Evolutionary conservation across 2,888 invertebrate genomes (phyloP).

Genomic region (Hetaerina titia): DNA sequence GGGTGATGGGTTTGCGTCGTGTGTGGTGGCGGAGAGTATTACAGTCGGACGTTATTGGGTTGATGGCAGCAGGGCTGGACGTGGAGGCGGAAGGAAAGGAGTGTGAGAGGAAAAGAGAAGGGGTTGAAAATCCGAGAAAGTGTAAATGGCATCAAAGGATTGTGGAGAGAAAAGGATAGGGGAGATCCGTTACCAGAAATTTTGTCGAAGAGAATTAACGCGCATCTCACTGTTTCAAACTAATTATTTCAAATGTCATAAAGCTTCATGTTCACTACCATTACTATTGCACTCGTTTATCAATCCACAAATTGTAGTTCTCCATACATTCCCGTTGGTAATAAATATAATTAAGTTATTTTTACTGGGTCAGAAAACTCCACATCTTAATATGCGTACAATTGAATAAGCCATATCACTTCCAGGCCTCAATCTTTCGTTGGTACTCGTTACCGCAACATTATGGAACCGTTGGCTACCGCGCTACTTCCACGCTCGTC

Average conservation of each 20-base stretch:
- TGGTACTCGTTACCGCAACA: too few species aligned
- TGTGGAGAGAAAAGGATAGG: background rate
- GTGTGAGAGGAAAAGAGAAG: background rate
- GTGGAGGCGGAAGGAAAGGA: background rate
- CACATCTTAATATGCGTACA: too few species aligned
- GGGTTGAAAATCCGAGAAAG: background rate
- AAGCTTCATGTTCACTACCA: background rate
- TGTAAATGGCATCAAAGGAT: background rate
- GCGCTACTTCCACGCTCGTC: too few species aligned
- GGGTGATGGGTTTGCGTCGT: background rate
- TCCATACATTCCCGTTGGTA: too few species aligned
- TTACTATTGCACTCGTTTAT: background rate
- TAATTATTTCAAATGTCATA: background rate
- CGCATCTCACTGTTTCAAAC: background rate
- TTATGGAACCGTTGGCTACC: too few species aligned
- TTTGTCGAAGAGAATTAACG: background rate
- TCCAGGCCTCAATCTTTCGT: too few species aligned
- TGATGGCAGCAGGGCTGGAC: background rate
- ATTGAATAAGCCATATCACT: too few species aligned
- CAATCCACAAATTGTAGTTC: too few species aligned
- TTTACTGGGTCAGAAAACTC: too few species aligned
- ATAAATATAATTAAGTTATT: too few species aligned
- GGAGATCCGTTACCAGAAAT: background rate
- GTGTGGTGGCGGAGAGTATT: background rate
- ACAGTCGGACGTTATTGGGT: constrained; percentile 24